phyloP scores from a whole-genome alignment of 53 echinoderm and acorn worm species.

The Echinarachnius parma region DNA sequence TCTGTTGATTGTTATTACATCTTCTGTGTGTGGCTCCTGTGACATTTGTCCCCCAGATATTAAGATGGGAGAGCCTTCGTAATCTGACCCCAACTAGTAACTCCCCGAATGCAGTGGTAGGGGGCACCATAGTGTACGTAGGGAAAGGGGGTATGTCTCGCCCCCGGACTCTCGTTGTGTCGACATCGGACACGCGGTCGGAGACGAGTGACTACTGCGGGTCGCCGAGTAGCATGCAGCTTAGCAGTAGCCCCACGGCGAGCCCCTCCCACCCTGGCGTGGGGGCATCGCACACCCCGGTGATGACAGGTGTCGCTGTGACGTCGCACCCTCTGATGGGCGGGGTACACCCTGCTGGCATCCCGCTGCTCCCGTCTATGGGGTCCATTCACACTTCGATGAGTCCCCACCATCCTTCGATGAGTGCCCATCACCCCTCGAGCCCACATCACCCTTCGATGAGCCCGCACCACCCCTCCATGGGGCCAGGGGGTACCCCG shows the following conservation, averaged over 20 bases:
- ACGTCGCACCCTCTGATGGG: slow-evolving; percentile 12
- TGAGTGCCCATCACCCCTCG: slow-evolving; percentile 18
- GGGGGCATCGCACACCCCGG: slow-evolving; percentile 17
- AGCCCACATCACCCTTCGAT: slow-evolving; percentile 17
- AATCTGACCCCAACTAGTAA: slow-evolving; percentile 75
- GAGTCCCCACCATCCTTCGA: slow-evolving; percentile 20
- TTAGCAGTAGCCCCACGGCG: slow-evolving; percentile 31
- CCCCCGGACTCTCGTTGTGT: slow-evolving; percentile 25
- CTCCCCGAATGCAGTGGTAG: slow-evolving; percentile 48
- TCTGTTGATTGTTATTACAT: background rate
- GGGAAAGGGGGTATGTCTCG: slow-evolving; percentile 5
- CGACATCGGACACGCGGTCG: slow-evolving; percentile 11
- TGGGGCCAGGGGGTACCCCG: background rate
- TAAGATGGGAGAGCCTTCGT: slow-evolving; percentile 86
- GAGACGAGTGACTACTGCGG: slow-evolving; percentile 47
- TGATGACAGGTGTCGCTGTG: no score
- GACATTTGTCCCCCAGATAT: slow-evolving; percentile 44
- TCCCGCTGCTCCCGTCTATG: slow-evolving; percentile 17
- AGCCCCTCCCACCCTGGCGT: slow-evolving; percentile 22
- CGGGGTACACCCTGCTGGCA: slow-evolving; percentile 12
- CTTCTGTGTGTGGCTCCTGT: background rate
- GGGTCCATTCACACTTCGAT: slow-evolving; percentile 6
- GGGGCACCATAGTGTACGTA: slow-evolving; percentile 1
- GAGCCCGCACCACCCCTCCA: slow-evolving; percentile 22
- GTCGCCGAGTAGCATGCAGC: slow-evolving; percentile 38